Percentiles rank a stretch among this genome's conserved stretches.
Conservation (phyloP, 2,888 invertebrate genomes). For the Apomyelois bistriatella region DNA sequence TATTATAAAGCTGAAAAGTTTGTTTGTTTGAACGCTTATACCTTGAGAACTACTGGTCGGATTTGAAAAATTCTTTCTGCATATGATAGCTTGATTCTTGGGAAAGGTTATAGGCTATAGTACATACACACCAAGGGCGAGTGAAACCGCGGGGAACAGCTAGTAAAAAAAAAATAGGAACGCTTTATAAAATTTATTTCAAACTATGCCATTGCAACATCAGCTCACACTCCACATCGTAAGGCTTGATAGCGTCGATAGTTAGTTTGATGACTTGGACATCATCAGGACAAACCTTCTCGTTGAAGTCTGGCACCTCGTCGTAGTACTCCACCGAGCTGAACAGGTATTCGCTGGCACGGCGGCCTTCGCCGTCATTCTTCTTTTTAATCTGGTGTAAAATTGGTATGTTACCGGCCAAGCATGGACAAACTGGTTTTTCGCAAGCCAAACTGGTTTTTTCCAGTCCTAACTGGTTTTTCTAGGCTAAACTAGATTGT, state of each 20-base stretch:
- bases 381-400: slow-evolving; percentile 4
- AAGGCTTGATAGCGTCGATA: slow-evolving; percentile 44
- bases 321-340: slow-evolving; percentile 64
- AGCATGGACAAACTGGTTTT: too few relatives aligned
- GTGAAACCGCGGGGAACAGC: too few relatives aligned
- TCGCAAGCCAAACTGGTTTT: too few relatives aligned
- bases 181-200: neutral
- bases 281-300: slow-evolving; percentile 35
- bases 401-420: neutral
- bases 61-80: too few relatives aligned
- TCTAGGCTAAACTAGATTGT: too few relatives aligned
- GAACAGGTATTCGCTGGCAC: slow-evolving; percentile 53
- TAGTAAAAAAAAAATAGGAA: neutral
- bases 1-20: too few relatives aligned
- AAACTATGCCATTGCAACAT: slow-evolving; percentile 54
- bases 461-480: too few relatives aligned
- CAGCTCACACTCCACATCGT: slow-evolving; percentile 55
- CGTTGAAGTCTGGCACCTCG: slow-evolving; percentile 41
- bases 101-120: too few relatives aligned
- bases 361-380: slow-evolving; percentile 24
- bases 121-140: too few relatives aligned
- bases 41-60: too few relatives aligned
- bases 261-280: slow-evolving; percentile 47
- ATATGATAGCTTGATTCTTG: too few relatives aligned
- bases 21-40: too few relatives aligned